A percentile compares a stretch with the other conserved stretches of the same genome.
phyloP scores from a whole-genome alignment of 2,888 invertebrate species.

The Unio pictorum region DNA sequence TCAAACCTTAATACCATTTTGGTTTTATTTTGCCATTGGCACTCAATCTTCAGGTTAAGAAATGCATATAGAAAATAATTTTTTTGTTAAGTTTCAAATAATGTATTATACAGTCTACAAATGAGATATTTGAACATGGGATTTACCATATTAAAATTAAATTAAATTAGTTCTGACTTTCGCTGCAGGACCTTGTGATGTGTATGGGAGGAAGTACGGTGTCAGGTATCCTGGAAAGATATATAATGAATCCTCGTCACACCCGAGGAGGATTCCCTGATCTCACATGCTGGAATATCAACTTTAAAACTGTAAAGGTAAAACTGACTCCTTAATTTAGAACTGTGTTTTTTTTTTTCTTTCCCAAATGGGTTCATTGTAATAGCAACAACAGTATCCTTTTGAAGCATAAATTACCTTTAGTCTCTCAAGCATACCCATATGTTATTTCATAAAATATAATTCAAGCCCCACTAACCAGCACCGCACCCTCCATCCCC shows the following conservation, averaged over 20 bases:
- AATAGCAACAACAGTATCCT: no score
- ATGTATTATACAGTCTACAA: not conserved
- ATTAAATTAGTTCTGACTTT: not conserved
- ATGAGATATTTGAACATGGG: conserved; percentile 2
- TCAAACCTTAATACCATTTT: no score
- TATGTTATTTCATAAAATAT: no score
- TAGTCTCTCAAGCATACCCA: no score
- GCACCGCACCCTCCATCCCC: no score
- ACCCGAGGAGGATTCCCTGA: conserved; percentile 86
- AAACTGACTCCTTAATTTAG: no score
- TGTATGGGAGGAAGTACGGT: conserved; percentile 64
- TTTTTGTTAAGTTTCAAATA: no score
- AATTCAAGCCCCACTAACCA: no score
- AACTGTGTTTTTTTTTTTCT: no score
- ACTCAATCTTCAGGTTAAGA: not conserved
- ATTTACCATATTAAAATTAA: not conserved
- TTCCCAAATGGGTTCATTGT: no score
- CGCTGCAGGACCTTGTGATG: conserved; percentile 57
- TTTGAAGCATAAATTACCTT: no score
- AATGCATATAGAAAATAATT: not conserved
- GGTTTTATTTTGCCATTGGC: no score
- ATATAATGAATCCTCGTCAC: conserved; percentile 76
- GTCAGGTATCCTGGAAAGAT: conserved; percentile 61
- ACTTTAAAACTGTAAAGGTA: conserved; percentile 74
- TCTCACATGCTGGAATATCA: conserved; percentile 83